These are phyloP conservation scores for Tryphoninae sp. DNA, from an alignment of 2,888 invertebrate genomes.

Conservation along the genomic window DNA sequence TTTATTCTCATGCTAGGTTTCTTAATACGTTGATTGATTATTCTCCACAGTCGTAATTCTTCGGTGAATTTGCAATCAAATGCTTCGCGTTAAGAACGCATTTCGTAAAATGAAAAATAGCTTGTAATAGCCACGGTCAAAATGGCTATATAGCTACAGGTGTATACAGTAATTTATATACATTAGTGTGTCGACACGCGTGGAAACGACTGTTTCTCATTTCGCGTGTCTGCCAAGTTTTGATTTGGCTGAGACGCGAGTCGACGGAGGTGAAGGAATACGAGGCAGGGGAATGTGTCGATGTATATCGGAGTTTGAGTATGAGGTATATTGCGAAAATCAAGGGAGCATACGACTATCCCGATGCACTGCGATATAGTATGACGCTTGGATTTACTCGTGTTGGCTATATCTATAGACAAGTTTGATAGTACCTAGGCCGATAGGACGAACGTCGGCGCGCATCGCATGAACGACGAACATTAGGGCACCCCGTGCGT, in stretches of 20 bases:
- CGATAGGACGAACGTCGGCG: slow-evolving; percentile 51
- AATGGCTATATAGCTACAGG: slow-evolving; percentile 8
- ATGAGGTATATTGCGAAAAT: slow-evolving; percentile 42
- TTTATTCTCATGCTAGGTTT: background rate
- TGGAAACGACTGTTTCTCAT: slow-evolving; percentile 57
- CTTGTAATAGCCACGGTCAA: slow-evolving; percentile 19
- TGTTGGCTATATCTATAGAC: background rate
- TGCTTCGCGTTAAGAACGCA: background rate
- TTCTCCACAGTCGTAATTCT: background rate
- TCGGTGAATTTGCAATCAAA: background rate
- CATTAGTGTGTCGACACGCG: slow-evolving; percentile 20
- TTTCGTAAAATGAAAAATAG: slow-evolving; percentile 18
- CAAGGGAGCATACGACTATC: slow-evolving; percentile 24
- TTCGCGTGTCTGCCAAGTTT: slow-evolving; percentile 72
- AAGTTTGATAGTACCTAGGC: slow-evolving; percentile 20
- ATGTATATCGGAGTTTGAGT: slow-evolving; percentile 32
- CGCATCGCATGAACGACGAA: slow-evolving; percentile 67
- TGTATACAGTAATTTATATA: slow-evolving; percentile 3
- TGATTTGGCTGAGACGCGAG: slow-evolving; percentile 69
- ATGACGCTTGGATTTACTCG: background rate
- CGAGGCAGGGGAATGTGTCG: slow-evolving; percentile 25
- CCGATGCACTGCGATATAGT: slow-evolving; percentile 14
- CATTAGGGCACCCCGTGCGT: slow-evolving; percentile 66
- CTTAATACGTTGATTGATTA: slow-evolving; percentile 4
- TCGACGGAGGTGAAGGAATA: slow-evolving; percentile 3